Percentiles rank a stretch among this genome's conserved stretches.
Evolutionary conservation across 2,888 invertebrate species (phyloP).

Genomic region (Alentia gelatinosa): DNA sequence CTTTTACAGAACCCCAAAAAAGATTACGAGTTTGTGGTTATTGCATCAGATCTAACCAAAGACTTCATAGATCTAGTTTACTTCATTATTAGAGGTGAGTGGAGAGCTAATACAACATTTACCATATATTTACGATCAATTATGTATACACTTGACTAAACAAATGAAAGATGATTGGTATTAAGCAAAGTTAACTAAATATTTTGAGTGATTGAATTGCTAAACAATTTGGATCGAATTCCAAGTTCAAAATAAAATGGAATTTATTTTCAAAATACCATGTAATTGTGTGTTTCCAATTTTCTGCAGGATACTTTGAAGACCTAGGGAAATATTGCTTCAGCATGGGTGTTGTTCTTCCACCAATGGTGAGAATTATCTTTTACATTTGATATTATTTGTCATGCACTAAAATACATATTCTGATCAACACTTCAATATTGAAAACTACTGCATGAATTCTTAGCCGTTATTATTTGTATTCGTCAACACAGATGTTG

Average conservation of each 20-base stretch:
- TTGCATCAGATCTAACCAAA: neutral
- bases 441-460: too few species aligned
- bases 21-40: constrained; percentile 34
- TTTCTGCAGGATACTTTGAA: constrained; percentile 76
- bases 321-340: constrained; percentile 73
- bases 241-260: neutral
- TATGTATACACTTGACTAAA: neutral
- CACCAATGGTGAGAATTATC: constrained; percentile 71
- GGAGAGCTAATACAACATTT: neutral
- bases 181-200: neutral
- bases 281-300: neutral
- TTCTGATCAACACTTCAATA: too few species aligned
- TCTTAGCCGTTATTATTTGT: too few species aligned
- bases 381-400: too few species aligned
- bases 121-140: neutral
- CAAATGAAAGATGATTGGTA: neutral
- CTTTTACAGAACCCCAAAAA: constrained; percentile 45
- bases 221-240: neutral
- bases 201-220: neutral
- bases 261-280: neutral
- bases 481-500: too few species aligned
- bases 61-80: constrained; percentile 16
- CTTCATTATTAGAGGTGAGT: neutral
- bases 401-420: too few species aligned
- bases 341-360: constrained; percentile 79